Evolutionary conservation across 1,140 invertebrate genomes (phyloP), one percentile per base, ranked within the genome.

Genomic region (Drosophila sulfurigaster): DNA sequence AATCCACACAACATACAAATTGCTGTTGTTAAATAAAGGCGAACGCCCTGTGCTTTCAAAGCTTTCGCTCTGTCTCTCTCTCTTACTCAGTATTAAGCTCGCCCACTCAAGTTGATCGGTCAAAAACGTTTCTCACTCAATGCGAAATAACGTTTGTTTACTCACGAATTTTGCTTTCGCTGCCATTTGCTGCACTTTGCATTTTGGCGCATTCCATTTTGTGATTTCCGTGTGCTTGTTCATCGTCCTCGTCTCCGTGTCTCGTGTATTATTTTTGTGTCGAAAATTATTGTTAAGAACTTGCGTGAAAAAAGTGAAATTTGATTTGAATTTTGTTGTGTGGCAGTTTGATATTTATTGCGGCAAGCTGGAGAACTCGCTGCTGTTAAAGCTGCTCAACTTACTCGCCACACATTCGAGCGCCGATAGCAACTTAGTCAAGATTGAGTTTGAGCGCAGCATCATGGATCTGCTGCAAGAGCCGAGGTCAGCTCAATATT

Each of bases 381-480:
- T 90, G 86, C 86, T 90, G 35, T 78, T 90, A 16, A 90, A 90
- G 58, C 82, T 90, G 74, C 70, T 90, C 54, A 89, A 89, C 73
- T 68, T 89, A 35, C 56, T 90, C 72, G 82, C 81, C 59, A 74
- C 76, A 51, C 65, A 82, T 51, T 80, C 81, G 60, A 86, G 63
- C 71, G 70, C 81, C 54, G 68, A 91, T 64, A 83, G 74, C 30
- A 92, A 91, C 57, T 81, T 85, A 13, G 82, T 92, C 54, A 86
- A 91, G 81, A 79, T 92, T 67, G 91, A 92, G 77, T 92, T 92
- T 70, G 91, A 92, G 77, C 91, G 91, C 70, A 92, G 82, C 72
- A 92, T 92, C 43, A 92, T 92, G 91, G 91, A 92, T 71, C 75
- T 92, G 52, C 57, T 92, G 76, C 91, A 92, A 65, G 88, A 92